phyloP scores from a whole-genome alignment of 2,113 vertebrate species.

The Setophaga coronata region DNA sequence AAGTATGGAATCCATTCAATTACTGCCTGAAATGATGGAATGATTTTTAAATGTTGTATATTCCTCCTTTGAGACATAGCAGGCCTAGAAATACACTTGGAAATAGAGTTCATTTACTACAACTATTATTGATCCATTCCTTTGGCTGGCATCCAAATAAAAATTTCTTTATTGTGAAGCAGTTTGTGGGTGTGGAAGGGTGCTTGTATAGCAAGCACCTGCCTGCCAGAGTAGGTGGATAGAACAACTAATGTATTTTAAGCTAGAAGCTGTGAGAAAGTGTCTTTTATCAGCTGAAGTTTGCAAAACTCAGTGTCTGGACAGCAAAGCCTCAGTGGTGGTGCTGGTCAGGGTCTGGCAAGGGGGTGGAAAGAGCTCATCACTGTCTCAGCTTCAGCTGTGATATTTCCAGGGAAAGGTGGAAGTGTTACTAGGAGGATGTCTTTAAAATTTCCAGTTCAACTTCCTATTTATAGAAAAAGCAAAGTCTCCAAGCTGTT shows the following conservation, averaged over 20 bases:
- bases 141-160: neutral
- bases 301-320: neutral
- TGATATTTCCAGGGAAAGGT: neutral
- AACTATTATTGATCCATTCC: neutral
- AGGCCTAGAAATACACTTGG: neutral
- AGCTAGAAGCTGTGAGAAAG: neutral
- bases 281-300: neutral
- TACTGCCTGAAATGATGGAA: neutral
- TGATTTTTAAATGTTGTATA: neutral
- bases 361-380: neutral
- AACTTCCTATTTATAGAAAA: neutral
- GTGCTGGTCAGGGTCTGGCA: neutral
- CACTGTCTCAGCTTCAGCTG: fast-evolving
- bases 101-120: neutral
- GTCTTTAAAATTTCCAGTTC: neutral
- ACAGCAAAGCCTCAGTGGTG: neutral
- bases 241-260: neutral
- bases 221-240: neutral
- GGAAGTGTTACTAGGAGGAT: neutral
- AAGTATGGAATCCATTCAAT: neutral
- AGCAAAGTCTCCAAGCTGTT: neutral
- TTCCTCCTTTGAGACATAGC: neutral
- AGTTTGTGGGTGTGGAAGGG: neutral
- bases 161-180: neutral
- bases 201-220: neutral